These are phyloP conservation scores for Elmis aenea DNA, from an alignment of 2,888 invertebrate genomes.

Conservation along the genomic window DNA sequence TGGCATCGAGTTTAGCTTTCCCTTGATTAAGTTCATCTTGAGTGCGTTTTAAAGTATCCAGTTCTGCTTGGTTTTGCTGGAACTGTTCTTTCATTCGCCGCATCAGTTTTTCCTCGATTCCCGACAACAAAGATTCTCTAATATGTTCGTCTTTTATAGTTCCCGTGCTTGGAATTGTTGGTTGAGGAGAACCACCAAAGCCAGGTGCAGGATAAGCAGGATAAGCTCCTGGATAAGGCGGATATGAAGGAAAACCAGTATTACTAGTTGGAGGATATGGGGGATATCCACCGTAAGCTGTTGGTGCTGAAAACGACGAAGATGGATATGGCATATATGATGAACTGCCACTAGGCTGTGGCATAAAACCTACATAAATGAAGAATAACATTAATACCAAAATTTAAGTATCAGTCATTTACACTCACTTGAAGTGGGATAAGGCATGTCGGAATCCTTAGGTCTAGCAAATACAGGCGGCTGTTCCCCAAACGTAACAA, in stretches of 20 bases:
- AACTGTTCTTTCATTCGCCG: conserved; percentile 84
- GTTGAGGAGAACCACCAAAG: conserved; percentile 35
- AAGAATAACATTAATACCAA: conserved; percentile 4
- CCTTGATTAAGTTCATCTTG: conserved; percentile 83
- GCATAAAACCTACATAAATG: conserved; percentile 44
- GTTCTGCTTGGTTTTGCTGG: conserved; percentile 85
- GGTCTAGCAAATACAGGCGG: conserved; percentile 88
- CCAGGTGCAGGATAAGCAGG: conserved; percentile 24
- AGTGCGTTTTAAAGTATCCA: conserved; percentile 82
- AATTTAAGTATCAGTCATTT: neutral
- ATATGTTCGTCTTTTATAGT: conserved; percentile 96
- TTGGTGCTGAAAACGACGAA: conserved; percentile 14
- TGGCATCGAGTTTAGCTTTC: conserved; percentile 72
- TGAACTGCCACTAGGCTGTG: conserved; percentile 39
- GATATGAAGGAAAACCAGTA: conserved; percentile 39
- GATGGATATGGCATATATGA: conserved; percentile 27
- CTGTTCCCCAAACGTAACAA: conserved; percentile 86
- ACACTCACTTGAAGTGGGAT: conserved; percentile 9
- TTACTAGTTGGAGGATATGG: conserved; percentile 37
- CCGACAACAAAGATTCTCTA: conserved; percentile 86
- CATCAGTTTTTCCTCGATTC: conserved; percentile 90
- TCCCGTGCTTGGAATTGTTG: conserved; percentile 53
- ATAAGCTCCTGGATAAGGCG: conserved; percentile 53
- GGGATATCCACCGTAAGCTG: conserved; percentile 29
- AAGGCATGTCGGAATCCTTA: conserved; percentile 46